Evolutionary conservation across 2,113 vertebrate species (phyloP), one percentile per base, ranked within the genome.

Genomic region (Bolborhynchus lineola): DNA sequence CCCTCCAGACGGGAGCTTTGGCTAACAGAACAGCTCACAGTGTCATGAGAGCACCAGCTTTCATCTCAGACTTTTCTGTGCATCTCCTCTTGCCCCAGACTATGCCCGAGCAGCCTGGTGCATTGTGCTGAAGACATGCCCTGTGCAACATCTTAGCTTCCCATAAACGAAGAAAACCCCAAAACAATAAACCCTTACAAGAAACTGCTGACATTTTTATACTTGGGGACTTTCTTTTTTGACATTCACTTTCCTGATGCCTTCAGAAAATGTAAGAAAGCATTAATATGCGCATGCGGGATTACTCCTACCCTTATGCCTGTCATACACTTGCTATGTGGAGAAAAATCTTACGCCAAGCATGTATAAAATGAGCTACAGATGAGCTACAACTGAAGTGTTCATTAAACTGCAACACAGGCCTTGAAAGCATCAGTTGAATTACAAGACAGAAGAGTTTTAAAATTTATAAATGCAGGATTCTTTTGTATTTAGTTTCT

Each of bases 261-360:
- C 78, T 95, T 79, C 84, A 92, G 65, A 83, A 88, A 82, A 89
- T 25, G 47, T 41, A 82, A 82, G 53, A 37, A 82, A 19, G 15
- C 28, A 93, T 95, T 95, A 88, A 85, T 90, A 94, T 87, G 84
- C 7, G 8, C 93, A 93, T 89, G 67, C 20, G 9, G 64, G 70
- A 95, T 95, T 76, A 72, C 46, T 79, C 31, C 57, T 93, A 65
- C 74, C 62, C 23, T 72, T 62, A 57, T 2, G 13, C 41, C 87
- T 94, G 91, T 95, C 87, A 74, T 59, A 78, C 18, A 33, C 52
- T 71, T 64, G 60, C 69, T 91, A 9, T 21, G 74, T 87, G 78
- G 44, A 77, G 74, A 76, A 91, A 91, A 89, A 55, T 37, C 57
- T 79, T 89, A 68, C 42, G 21, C 16, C 37, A 68, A 88, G 82